phyloP scores from a whole-genome alignment of 2,113 vertebrate genomes.

The rabbit (Oryctolagus cuniculus) region mOryCun1.1 NC_091436.1:167860501-167861000 shows the following conservation, averaged over 20 bases:
- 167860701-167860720: slow-evolving; percentile 9
- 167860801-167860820: background rate
- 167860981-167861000: too few species aligned
- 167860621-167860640: slow-evolving; percentile 31
- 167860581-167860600: background rate
- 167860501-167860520: background rate
- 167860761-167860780: background rate
- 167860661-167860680: background rate
- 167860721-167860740: slow-evolving; percentile 2
- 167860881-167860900: background rate
- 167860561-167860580: background rate
- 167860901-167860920: too few species aligned
- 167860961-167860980: background rate
- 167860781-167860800: background rate
- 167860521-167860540: slow-evolving; percentile 15
- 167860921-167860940: background rate
- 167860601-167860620: background rate
- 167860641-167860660: background rate
- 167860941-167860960: background rate
- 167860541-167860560: slow-evolving; percentile 41
- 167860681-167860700: slow-evolving; percentile 25
- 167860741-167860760: background rate
- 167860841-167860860: background rate
- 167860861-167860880: background rate
- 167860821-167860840: background rate